Evolutionary conservation across 2,113 vertebrate genomes (phyloP).

Genomic region (Hypomesus transpacificus): DNA sequence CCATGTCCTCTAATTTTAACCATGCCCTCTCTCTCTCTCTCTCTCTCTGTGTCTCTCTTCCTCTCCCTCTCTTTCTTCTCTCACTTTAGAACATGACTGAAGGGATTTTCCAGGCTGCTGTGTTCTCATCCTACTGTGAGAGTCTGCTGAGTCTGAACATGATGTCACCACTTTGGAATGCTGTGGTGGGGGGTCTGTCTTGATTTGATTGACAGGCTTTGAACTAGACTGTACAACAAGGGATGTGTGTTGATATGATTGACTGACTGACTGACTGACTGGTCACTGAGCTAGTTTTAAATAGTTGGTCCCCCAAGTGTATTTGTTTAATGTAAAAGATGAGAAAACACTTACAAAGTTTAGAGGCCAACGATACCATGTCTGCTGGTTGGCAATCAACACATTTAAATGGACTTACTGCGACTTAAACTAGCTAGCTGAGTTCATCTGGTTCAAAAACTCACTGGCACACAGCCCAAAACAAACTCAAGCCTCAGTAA

Average conservation of each 20-base stretch:
- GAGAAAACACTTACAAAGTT: constrained; percentile 27
- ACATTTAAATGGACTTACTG: constrained; percentile 19
- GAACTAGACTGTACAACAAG: constrained; percentile 28
- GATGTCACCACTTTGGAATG: constrained; percentile 51
- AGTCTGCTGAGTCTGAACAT: constrained; percentile 45
- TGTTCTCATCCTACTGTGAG: constrained; percentile 22
- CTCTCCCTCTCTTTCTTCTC: background rate
- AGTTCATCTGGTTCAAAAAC: no score
- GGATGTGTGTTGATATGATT: constrained; percentile 32
- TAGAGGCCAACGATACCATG: constrained; percentile 33
- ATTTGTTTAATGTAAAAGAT: constrained; percentile 52
- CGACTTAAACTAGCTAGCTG: no score
- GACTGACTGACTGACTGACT: constrained; percentile 63
- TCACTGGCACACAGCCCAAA: no score
- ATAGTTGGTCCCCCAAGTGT: constrained; percentile 38
- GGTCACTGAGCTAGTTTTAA: constrained; percentile 58
- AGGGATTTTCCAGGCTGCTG: constrained; percentile 12
- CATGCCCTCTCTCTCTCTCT: background rate
- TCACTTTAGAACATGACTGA: background rate
- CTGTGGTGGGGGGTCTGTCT: constrained; percentile 28
- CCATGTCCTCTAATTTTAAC: background rate
- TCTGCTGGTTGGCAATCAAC: constrained; percentile 43
- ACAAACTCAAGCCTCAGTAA: constrained; percentile 2
- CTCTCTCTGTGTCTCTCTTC: background rate
- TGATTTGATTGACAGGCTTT: constrained; percentile 54